Percentiles rank a stretch among this genome's conserved stretches.
These are phyloP conservation scores for Balaenoptera acutorostrata DNA, from an alignment of 2,113 vertebrate genomes.

Conservation along the genomic window DNA sequence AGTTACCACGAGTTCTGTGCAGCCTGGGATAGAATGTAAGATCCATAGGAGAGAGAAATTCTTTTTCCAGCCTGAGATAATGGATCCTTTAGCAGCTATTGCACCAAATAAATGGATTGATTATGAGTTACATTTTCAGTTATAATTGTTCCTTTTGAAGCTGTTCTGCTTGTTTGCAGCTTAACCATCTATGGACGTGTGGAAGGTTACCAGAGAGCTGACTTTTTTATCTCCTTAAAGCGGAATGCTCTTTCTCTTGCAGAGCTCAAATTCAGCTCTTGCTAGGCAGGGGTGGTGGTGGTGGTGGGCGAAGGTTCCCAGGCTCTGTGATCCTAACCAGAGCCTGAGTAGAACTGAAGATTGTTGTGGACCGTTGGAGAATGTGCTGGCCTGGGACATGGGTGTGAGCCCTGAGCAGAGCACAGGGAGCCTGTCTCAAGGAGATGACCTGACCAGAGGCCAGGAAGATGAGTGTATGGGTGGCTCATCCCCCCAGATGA, in stretches of 20 bases:
- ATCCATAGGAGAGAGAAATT: neutral
- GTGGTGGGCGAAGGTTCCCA: neutral
- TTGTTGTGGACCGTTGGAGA: neutral
- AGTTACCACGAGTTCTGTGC: neutral
- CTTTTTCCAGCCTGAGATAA: neutral
- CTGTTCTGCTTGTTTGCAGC: neutral
- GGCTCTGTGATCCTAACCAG: neutral
- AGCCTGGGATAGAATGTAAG: neutral
- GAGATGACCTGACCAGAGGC: neutral
- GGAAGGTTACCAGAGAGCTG: neutral
- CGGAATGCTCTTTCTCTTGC: neutral
- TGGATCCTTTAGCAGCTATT: neutral
- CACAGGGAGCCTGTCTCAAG: neutral
- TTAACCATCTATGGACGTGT: neutral
- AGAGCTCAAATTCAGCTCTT: neutral
- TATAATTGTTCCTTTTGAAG: slow-evolving; percentile 2
- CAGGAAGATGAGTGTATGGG: neutral
- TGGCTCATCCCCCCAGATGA: neutral
- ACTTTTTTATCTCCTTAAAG: neutral
- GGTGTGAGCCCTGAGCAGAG: neutral
- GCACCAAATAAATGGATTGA: neutral
- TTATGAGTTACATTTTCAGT: neutral
- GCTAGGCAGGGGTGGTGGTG: neutral
- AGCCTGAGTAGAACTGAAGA: neutral
- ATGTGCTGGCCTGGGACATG: too few species aligned